Evolutionary conservation across 2,113 vertebrate genomes (phyloP), one percentile per base, ranked within the genome.

Genomic region (Macroglossus sobrinus): DNA sequence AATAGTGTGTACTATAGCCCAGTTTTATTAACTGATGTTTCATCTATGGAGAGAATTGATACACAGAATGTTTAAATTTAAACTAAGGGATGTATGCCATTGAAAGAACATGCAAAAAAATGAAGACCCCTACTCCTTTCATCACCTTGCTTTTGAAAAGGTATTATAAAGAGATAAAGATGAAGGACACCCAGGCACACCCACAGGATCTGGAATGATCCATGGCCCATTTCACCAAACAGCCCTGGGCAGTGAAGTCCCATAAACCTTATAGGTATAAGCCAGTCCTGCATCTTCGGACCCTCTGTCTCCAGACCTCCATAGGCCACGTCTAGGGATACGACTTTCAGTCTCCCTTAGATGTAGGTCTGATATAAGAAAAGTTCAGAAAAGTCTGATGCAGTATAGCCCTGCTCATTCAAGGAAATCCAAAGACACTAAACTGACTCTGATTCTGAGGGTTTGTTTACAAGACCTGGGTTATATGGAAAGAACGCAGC

Each of bases 61-160:
- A 22, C 50, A 4, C 76, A 93, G 88, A 85, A 53, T 87, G 71
- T 97, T 97, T 91, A 97, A 97, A 97, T 97, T 78, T 61, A 97
- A 96, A 96, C 91, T 90, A 97, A 94, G 94, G 26, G 10, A 35
- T 95, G 35, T 38, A 43, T 55, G 43, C 30, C 53, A 55, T 72
- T 88, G 74, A 93, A 91, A 63, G 50, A 85, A 94, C 81, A 85
- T 45, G 15, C 4, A 80, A 84, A 88, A 88, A 87, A 28, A 18
- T 61, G 4, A 93, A 76, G 35, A 79, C 2, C 6, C 40, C 5
- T 3, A 40, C 53, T 50, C 19, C 6, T 9, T 72, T 74, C 45
- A 30, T n/a, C 43, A 63, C 68, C 68, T 69, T 91, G 18, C 15
- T 89, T 94, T 78, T 72, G 47, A 96, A 88, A 61, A 82, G 21